Percentiles rank a stretch among this genome's conserved stretches.
Conservation (phyloP, 2,113 vertebrate species). For the Pitta sordida region DNA sequence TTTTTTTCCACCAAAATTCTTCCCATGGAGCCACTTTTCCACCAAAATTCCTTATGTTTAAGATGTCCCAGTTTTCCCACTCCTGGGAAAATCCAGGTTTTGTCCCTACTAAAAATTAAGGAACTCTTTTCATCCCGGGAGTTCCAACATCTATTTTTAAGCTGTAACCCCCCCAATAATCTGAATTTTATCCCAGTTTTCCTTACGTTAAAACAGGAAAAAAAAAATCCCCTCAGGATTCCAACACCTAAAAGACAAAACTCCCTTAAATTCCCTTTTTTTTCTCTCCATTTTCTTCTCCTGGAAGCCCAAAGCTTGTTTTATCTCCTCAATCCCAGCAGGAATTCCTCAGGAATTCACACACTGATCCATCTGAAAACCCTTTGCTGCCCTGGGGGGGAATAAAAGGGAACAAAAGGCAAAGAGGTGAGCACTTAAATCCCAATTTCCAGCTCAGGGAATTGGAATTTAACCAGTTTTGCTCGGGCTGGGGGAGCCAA, state of each 20-base stretch:
- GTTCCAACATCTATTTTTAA: not conserved
- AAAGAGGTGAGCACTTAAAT: not conserved
- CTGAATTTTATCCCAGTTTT: not conserved
- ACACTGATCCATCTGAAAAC: not conserved
- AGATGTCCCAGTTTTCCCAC: not conserved
- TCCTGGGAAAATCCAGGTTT: not conserved
- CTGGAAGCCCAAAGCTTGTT: no score
- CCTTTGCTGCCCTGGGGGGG: not conserved
- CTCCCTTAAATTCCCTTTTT: not conserved
- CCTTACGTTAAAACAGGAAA: not conserved
- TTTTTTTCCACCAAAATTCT: no score
- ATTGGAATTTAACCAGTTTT: not conserved
- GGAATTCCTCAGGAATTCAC: not conserved
- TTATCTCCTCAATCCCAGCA: not conserved
- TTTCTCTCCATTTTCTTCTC: no score
- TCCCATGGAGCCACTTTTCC: not conserved
- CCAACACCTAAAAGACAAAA: not conserved
- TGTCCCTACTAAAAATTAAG: no score
- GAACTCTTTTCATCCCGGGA: no score
- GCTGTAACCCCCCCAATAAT: not conserved
- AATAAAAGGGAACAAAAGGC: not conserved
- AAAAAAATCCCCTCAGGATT: not conserved
- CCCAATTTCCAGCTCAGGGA: not conserved
- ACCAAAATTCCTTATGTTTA: not conserved
- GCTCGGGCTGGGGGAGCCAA: not conserved